phyloP scores from a whole-genome alignment of 2,113 vertebrate genomes.

The Acrocephalus kingi region DNA sequence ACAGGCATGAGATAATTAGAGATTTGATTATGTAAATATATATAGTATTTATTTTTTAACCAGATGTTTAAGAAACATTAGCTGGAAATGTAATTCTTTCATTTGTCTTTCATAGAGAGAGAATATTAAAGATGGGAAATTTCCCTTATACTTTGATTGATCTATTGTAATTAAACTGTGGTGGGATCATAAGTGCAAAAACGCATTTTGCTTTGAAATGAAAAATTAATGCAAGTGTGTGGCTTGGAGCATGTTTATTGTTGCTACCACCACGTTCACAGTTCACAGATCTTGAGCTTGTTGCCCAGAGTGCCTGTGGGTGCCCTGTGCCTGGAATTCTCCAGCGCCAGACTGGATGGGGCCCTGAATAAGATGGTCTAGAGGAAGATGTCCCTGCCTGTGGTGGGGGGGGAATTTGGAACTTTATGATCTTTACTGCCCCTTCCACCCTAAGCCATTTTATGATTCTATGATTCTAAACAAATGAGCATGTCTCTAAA shows the following conservation, averaged over 20 bases:
- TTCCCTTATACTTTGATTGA: not conserved
- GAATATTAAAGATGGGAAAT: not conserved
- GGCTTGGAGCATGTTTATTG: not conserved
- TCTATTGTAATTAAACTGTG: not conserved
- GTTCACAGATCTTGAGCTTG: not conserved
- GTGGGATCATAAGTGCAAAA: not conserved
- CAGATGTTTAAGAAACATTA: not conserved
- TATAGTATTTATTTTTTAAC: not conserved
- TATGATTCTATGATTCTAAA: not conserved
- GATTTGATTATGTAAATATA: not conserved
- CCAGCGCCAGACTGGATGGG: not conserved
- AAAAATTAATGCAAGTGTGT: not conserved
- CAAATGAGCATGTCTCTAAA: not conserved
- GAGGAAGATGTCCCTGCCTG: not conserved
- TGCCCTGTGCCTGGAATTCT: not conserved
- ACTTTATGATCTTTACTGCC: not conserved
- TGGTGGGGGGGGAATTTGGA: rapidly evolving
- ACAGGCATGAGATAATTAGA: not conserved
- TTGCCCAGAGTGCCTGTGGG: not conserved
- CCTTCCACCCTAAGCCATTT: not conserved
- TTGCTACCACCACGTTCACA: not conserved
- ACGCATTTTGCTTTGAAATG: not conserved
- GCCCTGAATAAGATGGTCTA: not conserved
- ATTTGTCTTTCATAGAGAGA: not conserved
- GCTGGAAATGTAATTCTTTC: not conserved